Conservation (phyloP, 2,113 vertebrate genomes). For the Nestor notabilis region DNA sequence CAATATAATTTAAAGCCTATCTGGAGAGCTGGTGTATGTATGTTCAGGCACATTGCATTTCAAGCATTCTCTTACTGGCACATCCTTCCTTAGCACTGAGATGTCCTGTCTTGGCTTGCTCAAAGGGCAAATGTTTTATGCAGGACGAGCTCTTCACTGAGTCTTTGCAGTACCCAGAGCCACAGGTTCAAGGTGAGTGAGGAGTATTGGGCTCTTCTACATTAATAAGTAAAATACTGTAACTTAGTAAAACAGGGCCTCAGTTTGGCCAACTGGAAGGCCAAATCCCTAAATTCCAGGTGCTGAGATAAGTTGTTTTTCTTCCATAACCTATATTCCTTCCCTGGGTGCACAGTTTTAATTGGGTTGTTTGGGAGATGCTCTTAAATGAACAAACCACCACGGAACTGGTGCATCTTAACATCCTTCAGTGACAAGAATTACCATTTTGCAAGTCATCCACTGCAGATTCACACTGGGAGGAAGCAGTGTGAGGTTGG, state of each 20-base stretch:
- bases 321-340: background rate
- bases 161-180: background rate
- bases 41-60: background rate
- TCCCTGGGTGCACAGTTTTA: background rate
- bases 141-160: background rate
- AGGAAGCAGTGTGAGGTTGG: background rate
- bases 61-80: background rate
- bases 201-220: background rate
- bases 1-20: background rate
- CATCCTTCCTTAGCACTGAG: background rate
- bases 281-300: background rate
- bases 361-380: background rate
- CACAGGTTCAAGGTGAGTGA: background rate
- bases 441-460: background rate
- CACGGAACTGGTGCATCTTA: background rate
- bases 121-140: background rate
- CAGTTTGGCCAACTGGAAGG: background rate
- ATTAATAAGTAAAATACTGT: background rate
- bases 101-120: background rate
- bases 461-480: background rate
- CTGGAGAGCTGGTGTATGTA: accelerated
- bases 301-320: background rate
- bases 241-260: background rate
- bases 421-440: background rate
- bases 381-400: background rate